phyloP scores from a whole-genome alignment of 2,888 invertebrate genomes.

The Chymomyza fuscimana region DNA sequence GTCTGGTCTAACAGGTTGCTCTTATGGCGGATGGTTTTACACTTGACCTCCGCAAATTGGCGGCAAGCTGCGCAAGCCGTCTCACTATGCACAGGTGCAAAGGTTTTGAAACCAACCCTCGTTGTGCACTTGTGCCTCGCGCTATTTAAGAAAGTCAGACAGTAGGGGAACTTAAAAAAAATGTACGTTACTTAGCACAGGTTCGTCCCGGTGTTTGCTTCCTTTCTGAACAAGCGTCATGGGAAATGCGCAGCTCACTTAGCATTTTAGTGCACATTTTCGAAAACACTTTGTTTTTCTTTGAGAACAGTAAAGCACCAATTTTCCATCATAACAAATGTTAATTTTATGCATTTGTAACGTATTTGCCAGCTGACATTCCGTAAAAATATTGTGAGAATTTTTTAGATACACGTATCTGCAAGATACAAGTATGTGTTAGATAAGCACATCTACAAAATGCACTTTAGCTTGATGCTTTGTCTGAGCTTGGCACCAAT shows the following conservation, averaged over 20 bases:
- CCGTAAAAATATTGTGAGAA: slow-evolving; percentile 25
- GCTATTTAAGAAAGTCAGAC: slow-evolving; percentile 4
- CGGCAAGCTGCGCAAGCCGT: slow-evolving; percentile 5
- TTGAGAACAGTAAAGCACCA: slow-evolving; percentile 50
- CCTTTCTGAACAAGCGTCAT: slow-evolving; percentile 44
- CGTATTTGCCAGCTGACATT: slow-evolving; percentile 67
- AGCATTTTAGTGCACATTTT: too few relatives aligned
- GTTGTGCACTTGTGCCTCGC: slow-evolving; percentile 14
- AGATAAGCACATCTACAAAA: not conserved
- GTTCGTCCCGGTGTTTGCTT: not conserved
- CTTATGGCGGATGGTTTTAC: slow-evolving; percentile 53
- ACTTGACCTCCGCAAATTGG: slow-evolving; percentile 15
- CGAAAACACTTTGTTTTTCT: slow-evolving; percentile 22
- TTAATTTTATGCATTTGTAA: slow-evolving; percentile 48
- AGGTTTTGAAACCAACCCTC: slow-evolving; percentile 53
- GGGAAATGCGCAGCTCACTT: slow-evolving; percentile 50
- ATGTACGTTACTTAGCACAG: slow-evolving; percentile 29
- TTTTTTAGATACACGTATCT: slow-evolving; percentile 6
- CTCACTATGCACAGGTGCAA: slow-evolving; percentile 36
- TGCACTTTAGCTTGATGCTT: not conserved
- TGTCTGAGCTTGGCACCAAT: not conserved
- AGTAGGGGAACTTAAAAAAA: slow-evolving; percentile 24
- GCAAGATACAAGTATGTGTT: not conserved
- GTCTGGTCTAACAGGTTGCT: slow-evolving; percentile 52
- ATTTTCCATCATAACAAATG: slow-evolving; percentile 45